These are phyloP conservation scores for Lasioglossum marginatum DNA, from an alignment of 2,888 invertebrate genomes.

Conservation along the genomic window DNA sequence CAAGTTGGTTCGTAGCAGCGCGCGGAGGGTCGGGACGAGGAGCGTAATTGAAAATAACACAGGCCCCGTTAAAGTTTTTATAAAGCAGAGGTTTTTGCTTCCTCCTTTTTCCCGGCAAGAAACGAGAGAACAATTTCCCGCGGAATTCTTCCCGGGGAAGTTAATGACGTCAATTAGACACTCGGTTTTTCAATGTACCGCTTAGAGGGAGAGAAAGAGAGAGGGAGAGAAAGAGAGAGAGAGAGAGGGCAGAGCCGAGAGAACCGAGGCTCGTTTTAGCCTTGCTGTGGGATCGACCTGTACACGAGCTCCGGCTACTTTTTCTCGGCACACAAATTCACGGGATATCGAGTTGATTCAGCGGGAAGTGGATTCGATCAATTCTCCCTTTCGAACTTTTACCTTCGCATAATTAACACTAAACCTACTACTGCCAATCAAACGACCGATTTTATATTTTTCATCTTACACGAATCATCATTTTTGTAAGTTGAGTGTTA, in stretches of 20 bases:
- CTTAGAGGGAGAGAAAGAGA: not conserved
- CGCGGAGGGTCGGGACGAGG: not conserved
- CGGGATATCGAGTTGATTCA: conserved; percentile 1
- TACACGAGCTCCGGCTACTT: not conserved
- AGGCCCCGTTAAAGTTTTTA: conserved; percentile 19
- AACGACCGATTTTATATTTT: too few species aligned
- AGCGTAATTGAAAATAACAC: conserved; percentile 16
- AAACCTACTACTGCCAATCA: too few species aligned
- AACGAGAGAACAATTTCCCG: conserved; percentile 23
- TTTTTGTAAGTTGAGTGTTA: too few species aligned
- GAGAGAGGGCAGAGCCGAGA: not conserved
- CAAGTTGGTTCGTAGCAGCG: not conserved
- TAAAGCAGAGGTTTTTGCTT: conserved; percentile 12
- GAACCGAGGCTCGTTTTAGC: not conserved
- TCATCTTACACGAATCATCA: too few species aligned
- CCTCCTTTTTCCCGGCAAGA: not conserved
- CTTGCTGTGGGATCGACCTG: not conserved
- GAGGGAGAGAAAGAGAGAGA: too few species aligned
- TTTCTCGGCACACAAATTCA: not conserved
- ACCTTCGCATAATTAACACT: not conserved
- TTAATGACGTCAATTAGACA: conserved; percentile 42
- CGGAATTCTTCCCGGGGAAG: conserved; percentile 29
- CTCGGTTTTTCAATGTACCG: conserved; percentile 34
- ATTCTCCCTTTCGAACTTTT: not conserved
- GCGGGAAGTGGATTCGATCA: not conserved